Evolutionary conservation across 2,113 vertebrate genomes (phyloP).

Genomic region (Struthidea cinerea): DNA sequence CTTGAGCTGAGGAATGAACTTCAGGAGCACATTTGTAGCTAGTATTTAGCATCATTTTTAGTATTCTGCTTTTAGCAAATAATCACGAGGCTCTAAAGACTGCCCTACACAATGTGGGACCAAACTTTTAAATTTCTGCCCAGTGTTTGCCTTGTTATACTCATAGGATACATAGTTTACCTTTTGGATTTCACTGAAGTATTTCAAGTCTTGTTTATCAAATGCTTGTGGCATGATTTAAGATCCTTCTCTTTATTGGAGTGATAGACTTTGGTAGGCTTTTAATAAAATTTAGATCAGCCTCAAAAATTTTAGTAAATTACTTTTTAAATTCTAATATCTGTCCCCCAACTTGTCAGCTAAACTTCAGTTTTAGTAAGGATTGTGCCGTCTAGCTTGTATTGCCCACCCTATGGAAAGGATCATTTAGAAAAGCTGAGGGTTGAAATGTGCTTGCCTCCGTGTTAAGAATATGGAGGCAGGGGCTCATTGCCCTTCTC

Average conservation of each 20-base stretch:
- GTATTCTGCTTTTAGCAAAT: neutral
- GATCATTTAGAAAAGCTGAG: neutral
- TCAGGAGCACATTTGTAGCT: neutral
- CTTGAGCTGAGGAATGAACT: neutral
- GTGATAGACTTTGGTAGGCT: neutral
- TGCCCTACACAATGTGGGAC: neutral
- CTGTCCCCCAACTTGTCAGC: neutral
- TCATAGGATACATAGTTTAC: neutral
- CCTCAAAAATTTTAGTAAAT: neutral
- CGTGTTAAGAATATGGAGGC: neutral
- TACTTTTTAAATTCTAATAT: neutral
- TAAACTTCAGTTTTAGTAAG: neutral
- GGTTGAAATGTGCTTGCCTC: neutral
- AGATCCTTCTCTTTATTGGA: neutral
- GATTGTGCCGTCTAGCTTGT: neutral
- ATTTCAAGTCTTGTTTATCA: neutral
- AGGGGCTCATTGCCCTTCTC: neutral
- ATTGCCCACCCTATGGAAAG: neutral
- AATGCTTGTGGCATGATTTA: neutral
- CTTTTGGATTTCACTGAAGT: neutral
- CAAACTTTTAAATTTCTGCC: neutral
- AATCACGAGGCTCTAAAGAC: neutral
- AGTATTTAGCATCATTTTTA: neutral
- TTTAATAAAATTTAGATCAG: neutral
- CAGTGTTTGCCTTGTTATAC: neutral